phyloP scores from a whole-genome alignment of 2,797 vertebrate genomes.

The Malurus splendens region DNA sequence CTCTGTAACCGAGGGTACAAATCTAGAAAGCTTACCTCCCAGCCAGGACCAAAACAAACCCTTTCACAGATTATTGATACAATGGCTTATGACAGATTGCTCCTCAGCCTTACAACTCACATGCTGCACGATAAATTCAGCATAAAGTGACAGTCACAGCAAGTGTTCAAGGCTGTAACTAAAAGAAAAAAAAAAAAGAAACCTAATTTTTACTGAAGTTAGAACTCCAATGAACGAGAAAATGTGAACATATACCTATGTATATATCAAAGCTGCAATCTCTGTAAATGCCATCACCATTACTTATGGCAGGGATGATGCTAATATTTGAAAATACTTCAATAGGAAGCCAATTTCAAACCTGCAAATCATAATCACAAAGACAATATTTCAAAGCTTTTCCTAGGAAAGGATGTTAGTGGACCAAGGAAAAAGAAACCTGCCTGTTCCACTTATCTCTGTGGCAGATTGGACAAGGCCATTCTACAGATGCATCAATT shows the following conservation, averaged over 20 bases:
- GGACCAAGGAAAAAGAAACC: slow-evolving; percentile 17
- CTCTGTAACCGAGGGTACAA: not conserved
- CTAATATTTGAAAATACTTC: slow-evolving; percentile 65
- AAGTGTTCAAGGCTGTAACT: slow-evolving; percentile 53
- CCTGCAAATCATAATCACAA: slow-evolving; percentile 49
- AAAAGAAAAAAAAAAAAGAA: slow-evolving; percentile 16
- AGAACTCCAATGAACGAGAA: slow-evolving; percentile 56
- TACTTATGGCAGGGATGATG: slow-evolving; percentile 52
- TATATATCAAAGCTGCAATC: slow-evolving; percentile 56
- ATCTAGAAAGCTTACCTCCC: slow-evolving; percentile 23
- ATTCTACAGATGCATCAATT: not conserved
- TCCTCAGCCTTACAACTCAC: slow-evolving; percentile 53
- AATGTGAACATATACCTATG: slow-evolving; percentile 47
- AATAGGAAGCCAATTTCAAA: slow-evolving; percentile 18
- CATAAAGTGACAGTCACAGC: slow-evolving; percentile 65
- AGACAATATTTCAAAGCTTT: slow-evolving; percentile 55
- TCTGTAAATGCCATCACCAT: slow-evolving; percentile 50
- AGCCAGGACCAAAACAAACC: slow-evolving; percentile 17
- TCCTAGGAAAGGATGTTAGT: slow-evolving; percentile 24
- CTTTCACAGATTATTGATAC: slow-evolving; percentile 39
- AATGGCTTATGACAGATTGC: slow-evolving; percentile 58
- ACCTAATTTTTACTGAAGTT: slow-evolving; percentile 62
- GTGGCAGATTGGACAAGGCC: not conserved
- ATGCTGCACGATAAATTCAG: slow-evolving; percentile 60
- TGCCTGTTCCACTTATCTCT: not conserved